A percentile compares a stretch with the other conserved stretches of the same genome.
phyloP scores from a whole-genome alignment of 2,888 invertebrate genomes.

The Cancer borealis region DNA sequence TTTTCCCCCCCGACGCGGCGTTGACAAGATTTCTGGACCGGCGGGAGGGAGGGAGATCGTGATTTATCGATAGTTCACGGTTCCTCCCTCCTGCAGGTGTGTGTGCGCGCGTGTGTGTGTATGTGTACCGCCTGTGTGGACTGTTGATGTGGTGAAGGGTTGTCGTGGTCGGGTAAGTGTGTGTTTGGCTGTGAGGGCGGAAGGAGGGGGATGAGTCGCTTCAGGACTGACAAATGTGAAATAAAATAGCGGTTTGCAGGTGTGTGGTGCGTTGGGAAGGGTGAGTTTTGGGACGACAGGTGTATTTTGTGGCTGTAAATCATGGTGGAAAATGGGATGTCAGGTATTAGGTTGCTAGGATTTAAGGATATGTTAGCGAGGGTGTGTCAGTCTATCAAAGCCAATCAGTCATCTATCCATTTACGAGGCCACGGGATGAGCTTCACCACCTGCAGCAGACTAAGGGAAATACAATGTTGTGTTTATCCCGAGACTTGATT shows the following conservation, averaged over 20 bases:
- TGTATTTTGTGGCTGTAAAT: neutral
- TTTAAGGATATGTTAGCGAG: neutral
- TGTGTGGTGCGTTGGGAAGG: neutral
- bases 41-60: neutral
- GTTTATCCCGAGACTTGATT: neutral
- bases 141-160: neutral
- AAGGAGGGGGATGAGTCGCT: neutral
- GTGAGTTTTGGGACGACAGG: neutral
- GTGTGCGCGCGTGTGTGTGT: neutral
- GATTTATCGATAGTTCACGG: conserved; percentile 28
- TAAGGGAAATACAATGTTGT: neutral
- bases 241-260: neutral
- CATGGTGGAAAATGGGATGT: neutral
- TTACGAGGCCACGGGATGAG: too few relatives aligned
- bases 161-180: neutral
- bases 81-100: neutral
- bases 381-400: neutral
- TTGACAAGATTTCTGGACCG: conserved; percentile 33
- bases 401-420: too few relatives aligned
- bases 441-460: too few relatives aligned
- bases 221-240: neutral
- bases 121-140: neutral
- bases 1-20: neutral
- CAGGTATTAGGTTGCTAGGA: neutral
- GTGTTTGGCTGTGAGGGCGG: neutral